Evolutionary conservation across 2,113 vertebrate species (phyloP).

Genomic region (Sylvia atricapilla): DNA sequence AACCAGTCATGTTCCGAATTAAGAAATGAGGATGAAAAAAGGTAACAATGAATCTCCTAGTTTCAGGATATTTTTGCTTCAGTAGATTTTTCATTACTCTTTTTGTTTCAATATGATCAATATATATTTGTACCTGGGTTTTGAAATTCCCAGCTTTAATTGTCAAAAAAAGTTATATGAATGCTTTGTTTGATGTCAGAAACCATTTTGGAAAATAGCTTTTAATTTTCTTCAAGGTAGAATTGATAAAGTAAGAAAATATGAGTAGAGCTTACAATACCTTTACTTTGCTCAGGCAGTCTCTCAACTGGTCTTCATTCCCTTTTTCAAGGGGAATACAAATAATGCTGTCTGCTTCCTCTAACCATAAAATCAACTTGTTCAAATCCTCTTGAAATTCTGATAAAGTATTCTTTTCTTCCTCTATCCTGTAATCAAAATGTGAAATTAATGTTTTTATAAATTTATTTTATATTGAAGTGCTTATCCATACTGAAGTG

Average conservation of each 20-base stretch:
- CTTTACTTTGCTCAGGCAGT: constrained; percentile 87
- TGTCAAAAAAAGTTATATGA: neutral
- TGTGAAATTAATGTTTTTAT: neutral
- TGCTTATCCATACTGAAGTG: neutral
- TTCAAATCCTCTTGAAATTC: constrained; percentile 85
- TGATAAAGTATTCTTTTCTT: constrained; percentile 78
- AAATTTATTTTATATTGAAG: neutral
- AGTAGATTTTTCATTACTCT: neutral
- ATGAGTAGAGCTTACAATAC: constrained; percentile 68
- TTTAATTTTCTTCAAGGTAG: neutral
- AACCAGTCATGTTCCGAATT: neutral
- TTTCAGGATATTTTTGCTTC: neutral
- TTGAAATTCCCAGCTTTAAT: neutral
- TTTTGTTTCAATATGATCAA: neutral
- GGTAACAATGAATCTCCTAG: neutral
- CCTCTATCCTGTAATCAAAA: constrained; percentile 77
- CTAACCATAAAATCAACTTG: constrained; percentile 86
- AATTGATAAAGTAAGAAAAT: neutral
- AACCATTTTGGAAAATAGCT: neutral
- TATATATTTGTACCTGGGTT: neutral
- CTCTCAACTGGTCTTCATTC: constrained; percentile 85
- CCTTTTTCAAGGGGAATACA: constrained; percentile 76
- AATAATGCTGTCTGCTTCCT: constrained; percentile 76
- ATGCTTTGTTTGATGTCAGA: neutral
- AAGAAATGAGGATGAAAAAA: neutral